Evolutionary conservation across 2,797 vertebrate species (phyloP).

Genomic region (Enteromius treurensis): DNA sequence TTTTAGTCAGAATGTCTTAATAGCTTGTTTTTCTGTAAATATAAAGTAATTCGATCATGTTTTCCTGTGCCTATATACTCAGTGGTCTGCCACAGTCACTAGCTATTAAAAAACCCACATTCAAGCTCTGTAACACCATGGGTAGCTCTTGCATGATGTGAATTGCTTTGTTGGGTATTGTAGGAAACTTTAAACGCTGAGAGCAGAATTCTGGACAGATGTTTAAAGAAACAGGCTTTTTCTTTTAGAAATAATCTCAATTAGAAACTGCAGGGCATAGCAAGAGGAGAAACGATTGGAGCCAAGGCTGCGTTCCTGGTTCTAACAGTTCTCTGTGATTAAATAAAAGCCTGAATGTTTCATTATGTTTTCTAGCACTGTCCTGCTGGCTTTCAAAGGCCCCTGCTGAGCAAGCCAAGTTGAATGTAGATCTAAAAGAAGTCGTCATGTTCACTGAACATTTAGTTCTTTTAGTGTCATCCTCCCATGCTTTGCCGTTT

Average conservation of each 20-base stretch:
- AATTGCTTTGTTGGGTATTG: slow-evolving; percentile 8
- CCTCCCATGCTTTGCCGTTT: slow-evolving; percentile 21
- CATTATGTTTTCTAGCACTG: slow-evolving; percentile 41
- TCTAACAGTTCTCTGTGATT: slow-evolving; percentile 36
- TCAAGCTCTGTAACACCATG: slow-evolving; percentile 13
- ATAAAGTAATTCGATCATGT: neutral
- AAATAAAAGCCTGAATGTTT: slow-evolving; percentile 50
- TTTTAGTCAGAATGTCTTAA: neutral
- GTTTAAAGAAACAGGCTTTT: slow-evolving; percentile 12
- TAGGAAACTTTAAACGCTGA: slow-evolving; percentile 9
- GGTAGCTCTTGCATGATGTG: neutral
- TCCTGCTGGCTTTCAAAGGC: slow-evolving; percentile 53
- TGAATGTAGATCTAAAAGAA: slow-evolving; percentile 32
- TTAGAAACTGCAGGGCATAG: slow-evolving; percentile 26
- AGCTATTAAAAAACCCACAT: neutral
- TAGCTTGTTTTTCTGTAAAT: slow-evolving; percentile 11
- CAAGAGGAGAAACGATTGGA: slow-evolving; percentile 1
- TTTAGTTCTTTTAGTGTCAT: slow-evolving; percentile 28
- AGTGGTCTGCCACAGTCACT: neutral
- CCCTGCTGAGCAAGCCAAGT: slow-evolving; percentile 16
- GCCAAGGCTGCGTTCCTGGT: slow-evolving; percentile 2
- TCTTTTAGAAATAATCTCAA: slow-evolving; percentile 23
- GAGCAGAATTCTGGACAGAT: slow-evolving; percentile 12
- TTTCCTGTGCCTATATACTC: neutral
- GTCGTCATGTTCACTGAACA: slow-evolving; percentile 25